These are phyloP conservation scores for Lepidocyrtinus sp. DNA, from an alignment of 2,888 invertebrate species.

Conservation along the genomic window DNA sequence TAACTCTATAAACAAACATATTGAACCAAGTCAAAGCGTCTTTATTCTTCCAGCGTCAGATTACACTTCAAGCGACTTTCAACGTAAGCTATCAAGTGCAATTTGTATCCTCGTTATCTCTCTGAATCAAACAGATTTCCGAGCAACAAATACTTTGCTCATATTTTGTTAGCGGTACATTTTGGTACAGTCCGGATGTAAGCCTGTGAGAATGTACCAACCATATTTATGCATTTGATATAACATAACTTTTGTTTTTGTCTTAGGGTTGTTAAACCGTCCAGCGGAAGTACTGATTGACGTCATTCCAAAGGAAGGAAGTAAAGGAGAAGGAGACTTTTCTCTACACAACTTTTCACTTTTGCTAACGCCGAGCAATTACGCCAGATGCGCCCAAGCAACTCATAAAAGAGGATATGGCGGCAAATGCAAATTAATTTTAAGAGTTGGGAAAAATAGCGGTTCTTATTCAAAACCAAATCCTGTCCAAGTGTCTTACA, in stretches of 20 bases:
- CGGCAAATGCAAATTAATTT: constrained; percentile 55
- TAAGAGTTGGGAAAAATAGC: constrained; percentile 44
- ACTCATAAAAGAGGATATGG: constrained; percentile 50
- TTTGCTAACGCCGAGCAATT: constrained; percentile 44
- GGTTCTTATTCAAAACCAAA: constrained; percentile 1
- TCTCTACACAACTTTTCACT: constrained; percentile 52
- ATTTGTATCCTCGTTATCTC: too few species aligned
- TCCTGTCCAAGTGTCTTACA: constrained; percentile 38
- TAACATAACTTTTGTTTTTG: too few species aligned
- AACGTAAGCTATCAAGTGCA: constrained; percentile 41
- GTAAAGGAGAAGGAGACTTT: constrained; percentile 23
- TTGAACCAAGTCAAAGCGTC: constrained; percentile 43
- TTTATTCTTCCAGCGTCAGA: constrained; percentile 53
- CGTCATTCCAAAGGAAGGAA: constrained; percentile 44
- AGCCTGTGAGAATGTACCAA: too few species aligned
- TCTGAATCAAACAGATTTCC: too few species aligned
- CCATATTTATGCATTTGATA: too few species aligned
- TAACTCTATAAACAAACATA: constrained; percentile 41
- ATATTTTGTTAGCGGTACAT: too few species aligned
- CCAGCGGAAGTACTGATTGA: constrained; percentile 54
- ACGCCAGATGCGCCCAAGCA: constrained; percentile 53
- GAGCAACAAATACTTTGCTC: too few species aligned
- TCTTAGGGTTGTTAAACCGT: constrained; percentile 43
- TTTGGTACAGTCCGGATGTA: too few species aligned
- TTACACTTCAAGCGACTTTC: constrained; percentile 41